Evolutionary conservation across 1,140 invertebrate genomes (phyloP), one percentile per base, ranked within the genome.

Genomic region (Megathymus violae): DNA sequence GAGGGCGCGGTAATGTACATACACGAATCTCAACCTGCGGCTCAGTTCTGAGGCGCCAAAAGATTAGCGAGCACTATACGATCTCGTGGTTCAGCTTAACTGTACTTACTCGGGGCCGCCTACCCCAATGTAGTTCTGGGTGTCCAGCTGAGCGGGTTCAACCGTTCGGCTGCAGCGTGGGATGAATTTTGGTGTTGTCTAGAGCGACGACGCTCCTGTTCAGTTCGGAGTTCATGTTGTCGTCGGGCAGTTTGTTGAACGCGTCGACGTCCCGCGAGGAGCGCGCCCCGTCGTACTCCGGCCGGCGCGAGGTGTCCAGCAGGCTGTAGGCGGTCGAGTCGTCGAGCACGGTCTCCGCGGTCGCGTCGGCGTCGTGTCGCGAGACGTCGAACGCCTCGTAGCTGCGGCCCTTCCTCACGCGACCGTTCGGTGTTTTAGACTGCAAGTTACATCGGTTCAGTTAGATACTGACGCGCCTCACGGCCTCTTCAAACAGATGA

Each of bases 131-230:
- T n/a, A n/a, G n/a, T n/a, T n/a, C n/a, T n/a, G n/a, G n/a, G n/a
- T n/a, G n/a, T n/a, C n/a, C n/a, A n/a, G 54, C 19, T 1, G 13
- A 9, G 0, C 25, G 9, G 2, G 41, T 60, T 89, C 87, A 89
- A 81, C 87, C 87, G 78, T 89, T 89, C 7, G 87, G 87, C 64
- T 89, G 85, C 0, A 89, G 76, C 48, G 78, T 82, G 64, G 80
- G 85, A n/a, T 75, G 82, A 64, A 85, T 75, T 79, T 74, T 78
- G 78, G 78, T 81, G 76, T 78, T 74, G 70, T 84, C 81, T 13
- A 76, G 36, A 10, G 59, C 52, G 61, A 78, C 70, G 11, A 64
- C 60, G 36, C 70, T 71, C n/a, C 74, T 36, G n/a, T 69, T 82
- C 1, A 80, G 41, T 52, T 88, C 78, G 3, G 76, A 84, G 76